Percentiles rank a stretch among this genome's conserved stretches.
These are phyloP conservation scores for Diplodus puntazzo DNA, from an alignment of 2,797 vertebrate species.

Conservation along the genomic window DNA sequence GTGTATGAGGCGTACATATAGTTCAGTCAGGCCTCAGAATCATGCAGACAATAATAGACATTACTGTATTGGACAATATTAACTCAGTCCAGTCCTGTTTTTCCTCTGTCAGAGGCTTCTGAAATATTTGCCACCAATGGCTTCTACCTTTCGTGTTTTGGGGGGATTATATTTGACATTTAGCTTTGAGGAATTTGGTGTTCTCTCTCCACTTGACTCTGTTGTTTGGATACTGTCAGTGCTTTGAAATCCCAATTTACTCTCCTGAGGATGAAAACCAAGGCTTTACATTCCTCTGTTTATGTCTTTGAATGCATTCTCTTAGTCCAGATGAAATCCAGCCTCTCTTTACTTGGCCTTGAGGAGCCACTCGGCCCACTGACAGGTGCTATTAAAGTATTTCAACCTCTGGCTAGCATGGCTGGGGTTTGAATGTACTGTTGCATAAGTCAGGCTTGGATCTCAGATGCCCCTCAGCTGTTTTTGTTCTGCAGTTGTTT, in stretches of 20 bases:
- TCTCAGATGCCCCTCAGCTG: conserved; percentile 49
- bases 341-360: conserved; percentile 5
- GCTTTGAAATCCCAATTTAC: conserved; percentile 38
- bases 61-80: not conserved
- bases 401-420: conserved; percentile 40
- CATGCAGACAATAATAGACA: not conserved
- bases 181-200: conserved; percentile 51
- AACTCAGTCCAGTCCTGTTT: not conserved
- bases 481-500: conserved; percentile 47
- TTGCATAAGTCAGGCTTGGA: conserved; percentile 45
- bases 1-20: not conserved
- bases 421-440: conserved; percentile 24
- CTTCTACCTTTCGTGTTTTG: conserved; percentile 18
- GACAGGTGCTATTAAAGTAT: conserved; percentile 54
- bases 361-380: conserved; percentile 28
- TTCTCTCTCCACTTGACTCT: conserved; percentile 42
- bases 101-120: conserved; percentile 30
- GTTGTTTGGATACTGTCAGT: conserved; percentile 41
- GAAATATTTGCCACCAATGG: conserved; percentile 36
- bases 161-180: conserved; percentile 60
- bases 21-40: not conserved
- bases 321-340: conserved; percentile 32
- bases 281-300: conserved; percentile 37
- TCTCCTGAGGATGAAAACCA: conserved; percentile 11
- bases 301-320: conserved; percentile 49